Evolutionary conservation across 2,113 vertebrate species (phyloP).

Genomic region (Oncorhynchus kisutch): DNA sequence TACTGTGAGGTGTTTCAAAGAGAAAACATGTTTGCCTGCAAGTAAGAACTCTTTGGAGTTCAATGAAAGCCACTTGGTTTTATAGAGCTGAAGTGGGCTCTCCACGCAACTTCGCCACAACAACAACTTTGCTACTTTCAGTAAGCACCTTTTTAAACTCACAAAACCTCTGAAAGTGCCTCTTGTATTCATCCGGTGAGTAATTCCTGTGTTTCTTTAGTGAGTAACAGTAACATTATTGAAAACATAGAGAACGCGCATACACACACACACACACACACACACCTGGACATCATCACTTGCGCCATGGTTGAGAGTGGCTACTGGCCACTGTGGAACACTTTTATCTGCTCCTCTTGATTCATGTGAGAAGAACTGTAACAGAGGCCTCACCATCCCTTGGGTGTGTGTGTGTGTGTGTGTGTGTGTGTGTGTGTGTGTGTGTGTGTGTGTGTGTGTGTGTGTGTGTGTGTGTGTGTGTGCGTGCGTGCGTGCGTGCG

Average conservation of each 20-base stretch:
- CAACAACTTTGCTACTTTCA: slow-evolving; percentile 46
- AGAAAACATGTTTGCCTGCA: slow-evolving; percentile 52
- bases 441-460: too few relatives aligned
- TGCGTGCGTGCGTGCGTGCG: slow-evolving; percentile 25
- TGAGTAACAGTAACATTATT: slow-evolving; percentile 12
- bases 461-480: slow-evolving; percentile 18
- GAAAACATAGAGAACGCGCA: not conserved
- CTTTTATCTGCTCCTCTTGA: too few relatives aligned
- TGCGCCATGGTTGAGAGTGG: not conserved
- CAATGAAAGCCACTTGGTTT: slow-evolving; percentile 48
- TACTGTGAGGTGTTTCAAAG: slow-evolving; percentile 40
- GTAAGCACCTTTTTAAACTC: slow-evolving; percentile 33
- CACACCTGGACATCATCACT: too few relatives aligned
- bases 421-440: slow-evolving; percentile 23
- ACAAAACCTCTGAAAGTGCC: not conserved
- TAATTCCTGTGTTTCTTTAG: slow-evolving; percentile 2
- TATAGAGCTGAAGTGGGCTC: slow-evolving; percentile 50
- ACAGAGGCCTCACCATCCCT: too few relatives aligned
- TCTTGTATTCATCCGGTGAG: too few relatives aligned
- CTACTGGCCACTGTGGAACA: not conserved
- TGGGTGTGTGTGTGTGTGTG: slow-evolving; percentile 21
- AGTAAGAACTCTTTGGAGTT: slow-evolving; percentile 49
- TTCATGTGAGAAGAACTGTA: too few relatives aligned
- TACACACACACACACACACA: too few relatives aligned
- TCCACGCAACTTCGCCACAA: slow-evolving; percentile 47